These are phyloP conservation scores for Micronycteris hirsuta DNA, from an alignment of 2,113 vertebrate genomes.

Conservation along the genomic window DNA sequence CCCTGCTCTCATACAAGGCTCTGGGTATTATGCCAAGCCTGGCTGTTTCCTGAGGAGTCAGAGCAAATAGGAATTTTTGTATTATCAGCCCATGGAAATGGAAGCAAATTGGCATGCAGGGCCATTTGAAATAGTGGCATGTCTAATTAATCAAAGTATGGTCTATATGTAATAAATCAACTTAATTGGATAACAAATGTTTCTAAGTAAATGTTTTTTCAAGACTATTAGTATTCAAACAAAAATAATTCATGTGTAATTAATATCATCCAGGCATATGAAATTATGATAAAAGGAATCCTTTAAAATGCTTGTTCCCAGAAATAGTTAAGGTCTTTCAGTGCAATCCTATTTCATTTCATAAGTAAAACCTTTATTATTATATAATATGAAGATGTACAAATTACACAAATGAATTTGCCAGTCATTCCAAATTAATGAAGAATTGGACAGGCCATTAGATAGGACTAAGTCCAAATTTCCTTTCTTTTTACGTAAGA, in stretches of 20 bases:
- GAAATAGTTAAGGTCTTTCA: conserved; percentile 10
- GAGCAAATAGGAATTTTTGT: neutral
- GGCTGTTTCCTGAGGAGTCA: neutral
- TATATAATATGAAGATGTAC: neutral
- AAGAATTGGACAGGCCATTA: neutral
- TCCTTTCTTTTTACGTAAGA: neutral
- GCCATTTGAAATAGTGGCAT: neutral
- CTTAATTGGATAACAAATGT: conserved; percentile 27
- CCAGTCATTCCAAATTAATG: neutral
- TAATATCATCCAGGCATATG: neutral
- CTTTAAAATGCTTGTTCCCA: neutral
- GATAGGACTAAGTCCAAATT: neutral
- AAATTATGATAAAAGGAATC: neutral
- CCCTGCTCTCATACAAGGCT: neutral
- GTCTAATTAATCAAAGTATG: conserved; percentile 33
- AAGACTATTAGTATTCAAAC: neutral
- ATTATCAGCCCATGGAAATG: neutral
- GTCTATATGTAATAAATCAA: conserved; percentile 11
- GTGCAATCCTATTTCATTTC: neutral
- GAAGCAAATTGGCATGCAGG: neutral
- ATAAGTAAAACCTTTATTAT: neutral
- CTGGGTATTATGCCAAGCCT: neutral
- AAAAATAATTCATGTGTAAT: conserved; percentile 17
- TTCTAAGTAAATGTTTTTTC: conserved; percentile 15
- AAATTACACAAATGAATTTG: neutral